Conservation (phyloP, 2,888 invertebrate species). For the Campoplex capitator region DNA sequence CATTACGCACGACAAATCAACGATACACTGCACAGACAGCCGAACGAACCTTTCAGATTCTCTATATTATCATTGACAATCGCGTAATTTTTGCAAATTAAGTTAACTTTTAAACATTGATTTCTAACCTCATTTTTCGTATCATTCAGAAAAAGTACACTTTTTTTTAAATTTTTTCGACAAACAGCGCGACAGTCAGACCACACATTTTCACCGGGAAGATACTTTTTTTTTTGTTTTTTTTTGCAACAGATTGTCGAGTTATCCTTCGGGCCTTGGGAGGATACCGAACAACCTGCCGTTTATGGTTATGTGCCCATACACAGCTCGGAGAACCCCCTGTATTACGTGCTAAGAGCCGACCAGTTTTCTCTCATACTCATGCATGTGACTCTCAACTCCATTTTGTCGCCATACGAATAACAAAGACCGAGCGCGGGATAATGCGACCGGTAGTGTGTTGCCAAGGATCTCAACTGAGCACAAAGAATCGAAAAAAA, state of each 20-base stretch:
- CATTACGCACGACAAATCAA: slow-evolving; percentile 23
- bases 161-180: not conserved
- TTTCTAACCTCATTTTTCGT: not conserved
- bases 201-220: slow-evolving; percentile 64
- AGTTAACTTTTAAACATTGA: not conserved
- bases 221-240: not conserved
- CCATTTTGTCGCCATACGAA: slow-evolving; percentile 50
- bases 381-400: slow-evolving; percentile 22
- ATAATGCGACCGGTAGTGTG: slow-evolving; percentile 69
- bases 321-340: slow-evolving; percentile 52
- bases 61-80: not conserved
- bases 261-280: slow-evolving; percentile 51
- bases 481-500: slow-evolving; percentile 62
- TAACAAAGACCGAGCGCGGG: slow-evolving; percentile 58
- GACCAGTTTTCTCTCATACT: slow-evolving; percentile 59
- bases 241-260: slow-evolving; percentile 38
- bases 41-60: not conserved
- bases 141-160: not conserved
- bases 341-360: slow-evolving; percentile 49
- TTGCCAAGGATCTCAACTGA: slow-evolving; percentile 74
- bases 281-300: slow-evolving; percentile 64
- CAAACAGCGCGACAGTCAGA: not conserved
- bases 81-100: not conserved
- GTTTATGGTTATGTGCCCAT: slow-evolving; percentile 68
- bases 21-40: not conserved